These are phyloP conservation scores for Porites cylindrica DNA, from an alignment of 92 coral and sea anemone genomes.

Conservation along the genomic window DNA sequence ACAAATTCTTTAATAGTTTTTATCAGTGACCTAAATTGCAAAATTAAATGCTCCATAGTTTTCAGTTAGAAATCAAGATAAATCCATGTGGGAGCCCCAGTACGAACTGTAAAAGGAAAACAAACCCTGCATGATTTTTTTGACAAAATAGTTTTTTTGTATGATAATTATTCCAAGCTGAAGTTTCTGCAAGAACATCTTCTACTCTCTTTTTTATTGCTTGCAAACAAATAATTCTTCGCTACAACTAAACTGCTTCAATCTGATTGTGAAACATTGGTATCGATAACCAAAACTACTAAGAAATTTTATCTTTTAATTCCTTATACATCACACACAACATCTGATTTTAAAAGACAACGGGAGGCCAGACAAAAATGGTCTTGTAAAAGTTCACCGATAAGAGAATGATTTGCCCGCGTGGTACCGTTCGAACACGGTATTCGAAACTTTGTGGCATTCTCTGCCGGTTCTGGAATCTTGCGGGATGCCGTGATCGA, in stretches of 20 bases:
- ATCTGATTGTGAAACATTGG: background rate
- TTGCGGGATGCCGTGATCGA: no score
- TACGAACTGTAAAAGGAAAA: no score
- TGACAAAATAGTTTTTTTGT: no score
- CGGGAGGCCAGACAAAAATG: constrained; percentile 7
- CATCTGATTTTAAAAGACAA: constrained; percentile 19
- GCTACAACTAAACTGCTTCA: no score
- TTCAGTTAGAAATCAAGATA: background rate
- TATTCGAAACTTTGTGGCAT: background rate
- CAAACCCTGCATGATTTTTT: no score
- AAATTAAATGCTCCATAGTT: background rate
- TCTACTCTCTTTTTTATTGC: no score
- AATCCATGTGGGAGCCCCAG: background rate
- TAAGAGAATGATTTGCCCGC: background rate
- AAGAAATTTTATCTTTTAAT: background rate
- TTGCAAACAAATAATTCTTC: background rate
- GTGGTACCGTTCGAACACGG: background rate
- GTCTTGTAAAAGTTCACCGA: background rate
- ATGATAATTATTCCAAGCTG: no score
- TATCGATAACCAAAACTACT: background rate
- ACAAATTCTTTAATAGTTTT: background rate
- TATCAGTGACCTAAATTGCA: background rate
- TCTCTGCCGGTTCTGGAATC: no score
- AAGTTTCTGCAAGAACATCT: no score
- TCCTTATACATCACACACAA: background rate